Conservation (phyloP, 2,888 invertebrate species). For the Microchrysa polita region DNA sequence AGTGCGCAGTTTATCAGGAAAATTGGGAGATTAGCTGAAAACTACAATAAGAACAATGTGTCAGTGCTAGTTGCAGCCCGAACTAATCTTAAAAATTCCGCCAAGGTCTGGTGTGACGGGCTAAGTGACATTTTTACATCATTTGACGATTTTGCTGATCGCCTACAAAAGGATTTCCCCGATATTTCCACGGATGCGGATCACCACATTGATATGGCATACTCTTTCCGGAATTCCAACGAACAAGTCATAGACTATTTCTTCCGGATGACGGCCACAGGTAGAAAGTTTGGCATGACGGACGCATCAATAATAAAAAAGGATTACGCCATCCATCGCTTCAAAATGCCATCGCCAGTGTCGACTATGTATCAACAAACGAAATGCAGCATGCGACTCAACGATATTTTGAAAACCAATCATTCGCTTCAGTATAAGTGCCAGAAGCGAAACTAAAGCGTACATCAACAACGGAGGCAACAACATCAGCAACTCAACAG, state of each 20-base stretch:
- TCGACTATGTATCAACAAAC: not conserved
- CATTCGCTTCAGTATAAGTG: too few species aligned
- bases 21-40: slow-evolving; percentile 41
- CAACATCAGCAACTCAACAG: not conserved
- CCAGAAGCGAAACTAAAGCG: too few species aligned
- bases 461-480: not conserved
- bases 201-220: slow-evolving; percentile 47
- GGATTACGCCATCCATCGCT: slow-evolving; percentile 3
- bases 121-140: slow-evolving; percentile 42
- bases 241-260: slow-evolving; percentile 45
- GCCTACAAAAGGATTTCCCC: slow-evolving; percentile 49
- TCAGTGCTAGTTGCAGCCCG: slow-evolving; percentile 45
- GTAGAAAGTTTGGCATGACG: slow-evolving; percentile 43
- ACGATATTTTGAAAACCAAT: too few species aligned
- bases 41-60: slow-evolving; percentile 48
- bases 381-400: slow-evolving; percentile 1
- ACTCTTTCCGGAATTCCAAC: slow-evolving; percentile 23
- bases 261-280: slow-evolving; percentile 47
- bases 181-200: slow-evolving; percentile 45
- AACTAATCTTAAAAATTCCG: slow-evolving; percentile 43
- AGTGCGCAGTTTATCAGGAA: not conserved
- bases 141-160: slow-evolving; percentile 42
- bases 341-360: slow-evolving; percentile 1
- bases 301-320: slow-evolving; percentile 47
- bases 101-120: slow-evolving; percentile 50